Evolutionary conservation across 2,113 vertebrate genomes (phyloP), one percentile per base, ranked within the genome.

Genomic region (Coracopsis vasa): DNA sequence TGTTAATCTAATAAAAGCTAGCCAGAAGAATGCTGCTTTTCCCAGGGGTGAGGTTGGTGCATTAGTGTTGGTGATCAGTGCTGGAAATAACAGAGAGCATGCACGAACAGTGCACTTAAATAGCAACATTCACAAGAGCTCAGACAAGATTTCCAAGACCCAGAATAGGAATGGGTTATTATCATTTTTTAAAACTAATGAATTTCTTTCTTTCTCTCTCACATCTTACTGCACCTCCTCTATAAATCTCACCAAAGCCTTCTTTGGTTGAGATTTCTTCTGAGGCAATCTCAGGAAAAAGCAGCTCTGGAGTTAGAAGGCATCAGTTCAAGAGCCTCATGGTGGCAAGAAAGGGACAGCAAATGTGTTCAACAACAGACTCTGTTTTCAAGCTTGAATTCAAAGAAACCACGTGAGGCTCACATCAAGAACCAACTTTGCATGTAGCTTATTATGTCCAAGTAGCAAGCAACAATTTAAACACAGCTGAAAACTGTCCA

Each of bases 391-490:
- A 67, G 47, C 4, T 80, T 58, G 39, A 79, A 79, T 71, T 56
- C 51, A 48, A 87, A 92, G 72, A 89, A 91, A 87, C 11, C 33
- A 61, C 3, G 9, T 54, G 70, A 86, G 19, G 31, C 33, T 87
- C 18, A 89, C 39, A 83, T 4, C 0, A 3, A 79, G 51, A 80
- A 87, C 66, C 39, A 87, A 72, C 28, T 85, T 53, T 53, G 66
- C n/a, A 33, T 37, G 11, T 53, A 48, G 39, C 33, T 87, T 88
- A 67, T 42, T 81, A 60, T 9, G 23, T 73, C 72, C 41, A 88
- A 88, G 84, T 53, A 81, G 60, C 29, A 91, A 71, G 50, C 14
- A 85, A 37, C 41, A 85, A 53, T 85, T 69, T 66, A 85, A 86
- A 91, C 17, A 58, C 50, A 84, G 54, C 33, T 89, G 70, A 87